Percentiles rank a stretch among this genome's conserved stretches.
Evolutionary conservation across 64 coral and sea anemone genomes (phyloP).

Genomic region (Montipora cactus): DNA sequence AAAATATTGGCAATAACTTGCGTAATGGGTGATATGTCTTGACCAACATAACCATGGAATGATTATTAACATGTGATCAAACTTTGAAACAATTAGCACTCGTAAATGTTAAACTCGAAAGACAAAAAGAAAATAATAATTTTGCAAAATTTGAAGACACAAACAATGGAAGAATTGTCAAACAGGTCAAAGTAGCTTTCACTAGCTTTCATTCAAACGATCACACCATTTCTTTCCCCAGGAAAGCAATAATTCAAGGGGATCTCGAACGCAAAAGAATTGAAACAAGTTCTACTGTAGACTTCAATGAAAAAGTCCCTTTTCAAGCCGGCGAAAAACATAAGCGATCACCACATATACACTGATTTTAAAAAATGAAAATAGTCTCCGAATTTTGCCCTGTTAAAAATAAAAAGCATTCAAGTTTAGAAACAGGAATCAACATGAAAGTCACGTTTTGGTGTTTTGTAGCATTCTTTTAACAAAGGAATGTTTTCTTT

Average conservation of each 20-base stretch:
- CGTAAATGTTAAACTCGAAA: not conserved
- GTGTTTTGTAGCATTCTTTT: not conserved
- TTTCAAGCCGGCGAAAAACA: not conserved
- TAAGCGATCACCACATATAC: not conserved
- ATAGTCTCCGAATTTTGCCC: not conserved
- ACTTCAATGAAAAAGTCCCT: not conserved
- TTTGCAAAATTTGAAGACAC: not conserved
- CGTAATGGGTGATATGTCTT: not conserved
- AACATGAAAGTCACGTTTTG: not conserved
- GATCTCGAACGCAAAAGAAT: no score
- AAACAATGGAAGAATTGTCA: not conserved
- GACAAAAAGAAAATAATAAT: not conserved
- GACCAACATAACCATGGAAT: not conserved
- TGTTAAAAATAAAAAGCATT: not conserved
- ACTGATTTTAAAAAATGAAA: not conserved
- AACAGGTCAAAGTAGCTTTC: not conserved
- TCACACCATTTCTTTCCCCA: not conserved
- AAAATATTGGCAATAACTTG: not conserved
- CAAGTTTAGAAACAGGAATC: not conserved
- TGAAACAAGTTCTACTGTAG: no score
- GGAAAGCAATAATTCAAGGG: not conserved
- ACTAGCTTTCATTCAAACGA: not conserved
- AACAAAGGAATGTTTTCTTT: conserved; percentile 28
- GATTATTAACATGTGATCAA: not conserved
- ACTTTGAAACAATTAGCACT: not conserved